Percentiles rank a stretch among this genome's conserved stretches.
Conservation (phyloP, 2,797 vertebrate species). For the Mormyrus hasselquistii region DNA sequence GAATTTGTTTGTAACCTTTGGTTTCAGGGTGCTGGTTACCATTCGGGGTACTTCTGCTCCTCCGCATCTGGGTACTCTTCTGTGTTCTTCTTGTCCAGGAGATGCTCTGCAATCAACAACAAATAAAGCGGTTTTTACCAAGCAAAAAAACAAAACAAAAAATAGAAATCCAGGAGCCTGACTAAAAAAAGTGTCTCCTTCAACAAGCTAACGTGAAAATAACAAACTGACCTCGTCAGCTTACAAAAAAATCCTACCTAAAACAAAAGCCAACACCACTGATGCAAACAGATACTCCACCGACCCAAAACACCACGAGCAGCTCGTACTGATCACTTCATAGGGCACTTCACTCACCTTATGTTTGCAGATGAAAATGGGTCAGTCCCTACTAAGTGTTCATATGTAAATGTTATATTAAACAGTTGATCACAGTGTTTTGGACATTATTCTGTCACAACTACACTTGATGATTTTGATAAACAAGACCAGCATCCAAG, state of each 20-base stretch:
- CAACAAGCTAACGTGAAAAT: not conserved
- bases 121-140: not conserved
- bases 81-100: not conserved
- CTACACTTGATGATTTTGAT: not conserved
- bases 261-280: not conserved
- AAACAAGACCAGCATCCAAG: not conserved
- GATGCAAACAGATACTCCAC: not conserved
- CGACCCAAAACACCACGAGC: not conserved
- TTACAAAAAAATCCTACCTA: not conserved
- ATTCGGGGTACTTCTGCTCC: not conserved
- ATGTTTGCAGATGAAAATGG: not conserved
- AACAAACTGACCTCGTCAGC: not conserved
- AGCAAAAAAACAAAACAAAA: not conserved
- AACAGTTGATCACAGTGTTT: not conserved
- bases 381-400: not conserved
- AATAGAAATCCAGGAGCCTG: not conserved
- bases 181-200: not conserved
- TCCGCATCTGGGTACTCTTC: not conserved
- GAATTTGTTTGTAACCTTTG: not conserved
- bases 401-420: not conserved
- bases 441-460: not conserved
- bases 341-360: not conserved
- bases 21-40: not conserved
- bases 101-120: not conserved
- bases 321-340: not conserved